Percentiles rank a stretch among this genome's conserved stretches.
These are phyloP conservation scores for Tinea trinotella DNA, from an alignment of 2,888 invertebrate species.

Conservation along the genomic window DNA sequence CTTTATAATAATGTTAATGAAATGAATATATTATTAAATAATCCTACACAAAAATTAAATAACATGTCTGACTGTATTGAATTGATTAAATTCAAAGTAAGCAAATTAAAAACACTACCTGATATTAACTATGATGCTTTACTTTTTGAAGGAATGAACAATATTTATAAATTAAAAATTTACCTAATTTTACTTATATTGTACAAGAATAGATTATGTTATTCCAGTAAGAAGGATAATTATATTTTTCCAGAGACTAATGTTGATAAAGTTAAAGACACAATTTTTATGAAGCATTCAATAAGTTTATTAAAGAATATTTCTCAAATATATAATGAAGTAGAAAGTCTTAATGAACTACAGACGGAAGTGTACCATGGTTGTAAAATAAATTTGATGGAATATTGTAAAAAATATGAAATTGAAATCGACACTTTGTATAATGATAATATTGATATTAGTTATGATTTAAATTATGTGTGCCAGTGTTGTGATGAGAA, in stretches of 20 bases:
- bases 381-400: slow-evolving; percentile 39
- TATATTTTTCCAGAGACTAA: slow-evolving; percentile 38
- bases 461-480: slow-evolving; percentile 26
- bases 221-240: slow-evolving; percentile 28
- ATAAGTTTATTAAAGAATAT: slow-evolving; percentile 30
- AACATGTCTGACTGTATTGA: slow-evolving; percentile 49
- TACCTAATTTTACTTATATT: slow-evolving; percentile 39
- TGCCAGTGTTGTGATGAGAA: slow-evolving; percentile 52
- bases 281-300: slow-evolving; percentile 41
- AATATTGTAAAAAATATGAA: slow-evolving; percentile 40
- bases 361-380: slow-evolving; percentile 36
- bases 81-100: slow-evolving; percentile 39
- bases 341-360: slow-evolving; percentile 26
- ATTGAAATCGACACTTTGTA: slow-evolving; percentile 17
- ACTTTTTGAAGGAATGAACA: slow-evolving; percentile 31
- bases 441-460: not conserved
- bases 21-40: slow-evolving; percentile 34
- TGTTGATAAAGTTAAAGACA: slow-evolving; percentile 39
- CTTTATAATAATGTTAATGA: slow-evolving; percentile 30
- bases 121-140: slow-evolving; percentile 33
- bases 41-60: slow-evolving; percentile 38
- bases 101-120: slow-evolving; percentile 42
- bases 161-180: slow-evolving; percentile 46
- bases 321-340: slow-evolving; percentile 27
- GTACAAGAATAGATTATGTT: slow-evolving; percentile 32